A percentile compares a stretch with the other conserved stretches of the same genome.
Conservation (phyloP, 1,140 invertebrate genomes). For the Lerema accius region DNA sequence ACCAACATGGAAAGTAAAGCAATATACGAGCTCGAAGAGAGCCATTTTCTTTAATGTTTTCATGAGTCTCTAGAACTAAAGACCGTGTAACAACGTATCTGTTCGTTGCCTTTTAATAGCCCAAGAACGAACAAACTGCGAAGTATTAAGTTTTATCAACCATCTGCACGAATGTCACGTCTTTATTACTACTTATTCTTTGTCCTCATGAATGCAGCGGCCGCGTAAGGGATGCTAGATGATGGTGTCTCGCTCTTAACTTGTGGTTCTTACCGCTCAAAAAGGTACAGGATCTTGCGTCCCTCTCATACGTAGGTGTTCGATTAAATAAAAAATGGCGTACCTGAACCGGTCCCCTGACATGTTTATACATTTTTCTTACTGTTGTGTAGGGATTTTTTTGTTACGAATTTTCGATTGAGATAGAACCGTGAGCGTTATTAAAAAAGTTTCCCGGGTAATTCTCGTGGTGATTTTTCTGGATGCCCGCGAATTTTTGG, state of each 20-base stretch:
- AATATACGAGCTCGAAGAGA: conserved; percentile 65
- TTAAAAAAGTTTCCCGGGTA: conserved; percentile 77
- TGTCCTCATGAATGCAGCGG: conserved; percentile 71
- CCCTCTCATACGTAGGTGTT: conserved; percentile 72
- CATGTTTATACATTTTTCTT: conserved; percentile 80
- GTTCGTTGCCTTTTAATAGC: conserved; percentile 76
- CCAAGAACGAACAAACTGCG: conserved; percentile 69
- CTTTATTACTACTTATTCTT: conserved; percentile 81
- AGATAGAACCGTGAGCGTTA: conserved; percentile 72
- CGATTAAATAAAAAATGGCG: conserved; percentile 78
- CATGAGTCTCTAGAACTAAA: conserved; percentile 75
- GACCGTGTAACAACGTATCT: conserved; percentile 76
- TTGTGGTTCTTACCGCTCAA: conserved; percentile 54
- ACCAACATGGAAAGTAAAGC: conserved; percentile 66
- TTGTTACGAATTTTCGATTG: conserved; percentile 76
- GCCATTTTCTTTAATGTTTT: conserved; percentile 77
- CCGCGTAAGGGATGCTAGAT: conserved; percentile 47
- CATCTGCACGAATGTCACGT: conserved; percentile 80
- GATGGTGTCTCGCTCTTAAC: conserved; percentile 49
- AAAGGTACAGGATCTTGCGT: conserved; percentile 55
- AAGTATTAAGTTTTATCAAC: conserved; percentile 80
- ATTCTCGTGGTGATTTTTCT: conserved; percentile 66
- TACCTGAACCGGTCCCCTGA: conserved; percentile 76
- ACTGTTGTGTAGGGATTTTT: conserved; percentile 66
- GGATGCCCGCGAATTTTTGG: conserved; percentile 52